Evolutionary conservation across 2,113 vertebrate genomes (phyloP).

Genomic region (Ophiodon elongatus): DNA sequence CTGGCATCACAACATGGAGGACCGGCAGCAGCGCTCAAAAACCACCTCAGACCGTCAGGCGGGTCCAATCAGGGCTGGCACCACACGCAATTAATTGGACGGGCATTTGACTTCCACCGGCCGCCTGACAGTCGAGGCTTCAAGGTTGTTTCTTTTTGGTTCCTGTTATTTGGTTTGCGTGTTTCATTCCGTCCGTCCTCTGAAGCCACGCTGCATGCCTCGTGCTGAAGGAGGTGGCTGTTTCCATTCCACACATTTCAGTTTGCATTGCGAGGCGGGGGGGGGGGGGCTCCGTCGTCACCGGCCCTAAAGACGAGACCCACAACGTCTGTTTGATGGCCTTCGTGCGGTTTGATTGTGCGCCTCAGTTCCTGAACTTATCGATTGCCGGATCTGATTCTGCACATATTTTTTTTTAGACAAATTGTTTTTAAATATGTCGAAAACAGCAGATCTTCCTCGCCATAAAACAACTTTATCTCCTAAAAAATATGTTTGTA

Average conservation of each 20-base stretch:
- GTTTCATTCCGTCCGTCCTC: conserved; percentile 12
- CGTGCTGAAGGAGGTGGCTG: not conserved
- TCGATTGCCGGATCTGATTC: not conserved
- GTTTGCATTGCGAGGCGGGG: too few relatives aligned
- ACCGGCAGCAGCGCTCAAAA: not conserved
- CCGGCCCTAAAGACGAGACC: not conserved
- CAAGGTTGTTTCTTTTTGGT: conserved; percentile 18
- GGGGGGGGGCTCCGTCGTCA: too few relatives aligned
- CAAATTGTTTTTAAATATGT: too few relatives aligned
- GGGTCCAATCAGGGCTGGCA: conserved; percentile 39
- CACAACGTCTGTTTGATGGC: too few relatives aligned
- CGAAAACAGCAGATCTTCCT: not conserved
- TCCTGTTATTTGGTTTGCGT: conserved; percentile 19
- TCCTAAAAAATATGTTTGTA: not conserved
- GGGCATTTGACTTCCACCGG: conserved; percentile 21
- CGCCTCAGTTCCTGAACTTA: not conserved
- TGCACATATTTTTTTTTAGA: not conserved
- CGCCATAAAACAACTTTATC: not conserved
- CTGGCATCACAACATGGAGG: conserved; percentile 1
- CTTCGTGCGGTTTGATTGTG: not conserved
- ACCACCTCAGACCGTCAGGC: conserved; percentile 25
- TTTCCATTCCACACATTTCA: not conserved
- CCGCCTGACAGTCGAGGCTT: conserved; percentile 38
- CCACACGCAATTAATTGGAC: conserved; percentile 48
- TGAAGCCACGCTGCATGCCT: not conserved